Base-by-base conservation (phyloP, 2,888 invertebrate species). In the Leptinotarsa peninsularis region DNA sequence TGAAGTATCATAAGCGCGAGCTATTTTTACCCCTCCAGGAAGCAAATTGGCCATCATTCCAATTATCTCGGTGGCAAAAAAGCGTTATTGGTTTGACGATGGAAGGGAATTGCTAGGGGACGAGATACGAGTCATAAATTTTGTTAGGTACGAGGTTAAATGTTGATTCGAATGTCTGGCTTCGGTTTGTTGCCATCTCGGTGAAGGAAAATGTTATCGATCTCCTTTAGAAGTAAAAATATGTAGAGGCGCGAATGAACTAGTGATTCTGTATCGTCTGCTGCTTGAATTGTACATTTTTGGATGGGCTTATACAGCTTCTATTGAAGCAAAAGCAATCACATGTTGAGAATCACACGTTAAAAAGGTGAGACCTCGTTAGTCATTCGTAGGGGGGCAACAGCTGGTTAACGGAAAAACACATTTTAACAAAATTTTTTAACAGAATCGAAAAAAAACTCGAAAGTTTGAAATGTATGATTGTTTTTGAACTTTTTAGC, bases 41-140 rank as follows among this genome's bases (percentile, higher is more conserved):
- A 63, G 43, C 63, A 43, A 43, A 63, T 63, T 63, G 63, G 33
- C 63, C 63, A 63, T 43, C 63, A 63, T 43, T 63, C 43, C 63
- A 63, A 63, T 63, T 63, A 63, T 43, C 43, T 63, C 63, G n/a
- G 43, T 17, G 43, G 63, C 63, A 63, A 63, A 63, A 63, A 63
- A 63, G 58, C 43, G 43, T 63, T 63, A 63, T 43, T 27, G 43
- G 63, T n/a, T 43, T 63, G 63, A 63, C 43, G 63, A 63, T 63
- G 63, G 63, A 63, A 27, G 63, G 43, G n/a, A 63, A 63, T 43
- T 63, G 63, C 63, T 43, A 60, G 60, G 60, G 60, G 60, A 54
- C 54, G 60, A 60, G 60, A 60, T 21, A 33, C 63, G 63, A 17
- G n/a, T 63, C 33, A n/a, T 63, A 63, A 63, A 63, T 63, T 63